Evolutionary conservation across 2,113 vertebrate species (phyloP).

Genomic region (Protobothrops flavoviridis): DNA sequence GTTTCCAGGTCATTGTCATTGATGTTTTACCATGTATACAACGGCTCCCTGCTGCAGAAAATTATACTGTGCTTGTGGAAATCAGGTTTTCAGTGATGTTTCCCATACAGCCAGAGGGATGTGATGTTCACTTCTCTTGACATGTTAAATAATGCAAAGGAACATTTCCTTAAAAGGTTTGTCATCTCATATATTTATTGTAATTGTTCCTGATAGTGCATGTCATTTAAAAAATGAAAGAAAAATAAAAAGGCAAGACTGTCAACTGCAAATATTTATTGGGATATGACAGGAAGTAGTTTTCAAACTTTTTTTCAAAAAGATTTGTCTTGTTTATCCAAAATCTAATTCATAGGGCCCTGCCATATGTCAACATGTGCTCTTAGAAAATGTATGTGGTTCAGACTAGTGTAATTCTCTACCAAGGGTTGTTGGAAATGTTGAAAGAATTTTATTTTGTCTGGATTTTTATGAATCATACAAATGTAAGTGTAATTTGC

Average conservation of each 20-base stretch:
- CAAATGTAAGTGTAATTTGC: not conserved
- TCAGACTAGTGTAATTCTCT: not conserved
- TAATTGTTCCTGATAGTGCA: not conserved
- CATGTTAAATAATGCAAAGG: not conserved
- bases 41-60: not conserved
- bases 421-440: not conserved
- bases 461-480: not conserved
- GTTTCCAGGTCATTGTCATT: not conserved
- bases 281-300: not conserved
- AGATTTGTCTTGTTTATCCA: not conserved
- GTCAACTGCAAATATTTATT: slow-evolving; percentile 1
- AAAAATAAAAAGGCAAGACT: not conserved
- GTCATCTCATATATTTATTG: not conserved
- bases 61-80: not conserved
- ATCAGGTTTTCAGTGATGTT: not conserved
- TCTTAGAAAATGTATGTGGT: not conserved
- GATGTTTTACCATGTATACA: not conserved
- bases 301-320: not conserved
- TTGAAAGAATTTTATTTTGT: not conserved
- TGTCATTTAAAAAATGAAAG: not conserved
- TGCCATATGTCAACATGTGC: not conserved
- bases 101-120: not conserved
- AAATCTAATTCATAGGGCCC: not conserved
- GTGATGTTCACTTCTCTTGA: not conserved
- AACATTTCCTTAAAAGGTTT: not conserved